Evolutionary conservation across 2,888 invertebrate genomes (phyloP).

Genomic region (Amphipoea oculea): DNA sequence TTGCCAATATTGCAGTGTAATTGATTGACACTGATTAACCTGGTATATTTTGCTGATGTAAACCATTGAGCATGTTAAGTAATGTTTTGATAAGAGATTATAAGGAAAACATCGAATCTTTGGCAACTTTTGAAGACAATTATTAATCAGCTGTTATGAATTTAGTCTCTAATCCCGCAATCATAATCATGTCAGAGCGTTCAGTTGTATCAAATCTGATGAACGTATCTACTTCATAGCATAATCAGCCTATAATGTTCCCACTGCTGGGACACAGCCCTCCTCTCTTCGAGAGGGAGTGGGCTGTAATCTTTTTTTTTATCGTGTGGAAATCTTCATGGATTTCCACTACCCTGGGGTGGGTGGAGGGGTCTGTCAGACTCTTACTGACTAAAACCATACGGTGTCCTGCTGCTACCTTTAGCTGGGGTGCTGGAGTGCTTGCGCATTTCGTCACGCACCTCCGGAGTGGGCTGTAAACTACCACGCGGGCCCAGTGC

Average conservation of each 20-base stretch:
- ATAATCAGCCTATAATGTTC: background rate
- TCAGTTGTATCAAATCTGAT: background rate
- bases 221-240: background rate
- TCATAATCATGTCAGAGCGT: background rate
- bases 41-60: background rate
- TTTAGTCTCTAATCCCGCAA: background rate
- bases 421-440: too few species aligned
- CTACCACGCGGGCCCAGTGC: too few species aligned
- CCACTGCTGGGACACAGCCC: too few species aligned
- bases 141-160: background rate
- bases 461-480: too few species aligned
- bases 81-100: background rate
- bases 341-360: too few species aligned
- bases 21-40: slow-evolving; percentile 37
- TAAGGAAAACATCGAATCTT: background rate
- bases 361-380: too few species aligned
- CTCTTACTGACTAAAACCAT: too few species aligned
- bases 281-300: too few species aligned
- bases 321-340: too few species aligned
- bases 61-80: slow-evolving; percentile 5
- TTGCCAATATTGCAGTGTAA: slow-evolving; percentile 31
- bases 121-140: background rate
- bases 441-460: too few species aligned
- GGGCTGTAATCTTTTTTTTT: too few species aligned
- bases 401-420: too few species aligned